phyloP scores from a whole-genome alignment of 2,888 invertebrate species.

The Hirtodrosophila duncani region DNA sequence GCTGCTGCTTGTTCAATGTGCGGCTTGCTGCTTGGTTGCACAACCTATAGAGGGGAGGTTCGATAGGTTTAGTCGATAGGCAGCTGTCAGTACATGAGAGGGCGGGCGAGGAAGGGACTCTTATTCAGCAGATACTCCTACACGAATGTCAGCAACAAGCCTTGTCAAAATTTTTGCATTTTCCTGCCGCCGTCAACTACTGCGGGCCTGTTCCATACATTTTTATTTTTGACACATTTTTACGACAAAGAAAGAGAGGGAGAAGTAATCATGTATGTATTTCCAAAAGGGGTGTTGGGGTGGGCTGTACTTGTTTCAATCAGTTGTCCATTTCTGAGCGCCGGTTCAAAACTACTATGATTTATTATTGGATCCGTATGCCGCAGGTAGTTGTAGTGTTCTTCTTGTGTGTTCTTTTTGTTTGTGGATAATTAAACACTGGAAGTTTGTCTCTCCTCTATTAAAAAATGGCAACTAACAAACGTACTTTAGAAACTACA shows the following conservation, averaged over 20 bases:
- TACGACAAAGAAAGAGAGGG: slow-evolving; percentile 7
- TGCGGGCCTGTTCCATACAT: slow-evolving; percentile 56
- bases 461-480: slow-evolving; percentile 18
- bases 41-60: slow-evolving; percentile 44
- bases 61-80: slow-evolving; percentile 6
- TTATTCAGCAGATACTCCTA: too few relatives aligned
- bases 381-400: background rate
- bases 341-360: slow-evolving; percentile 24
- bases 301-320: too few relatives aligned
- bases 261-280: background rate
- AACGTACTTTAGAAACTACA: slow-evolving; percentile 9
- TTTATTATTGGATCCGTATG: slow-evolving; percentile 23
- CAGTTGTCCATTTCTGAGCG: slow-evolving; percentile 18
- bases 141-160: too few relatives aligned
- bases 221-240: slow-evolving; percentile 59
- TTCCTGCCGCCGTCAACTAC: slow-evolving; percentile 32
- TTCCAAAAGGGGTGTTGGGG: too few relatives aligned
- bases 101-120: too few relatives aligned
- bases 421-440: slow-evolving; percentile 34
- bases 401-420: background rate
- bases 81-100: too few relatives aligned
- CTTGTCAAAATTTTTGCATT: slow-evolving; percentile 21
- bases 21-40: slow-evolving; percentile 41
- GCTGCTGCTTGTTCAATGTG: slow-evolving; percentile 12
- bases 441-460: slow-evolving; percentile 51